phyloP scores from a whole-genome alignment of 2,113 vertebrate species.

The Ctenomys sociabilis region DNA sequence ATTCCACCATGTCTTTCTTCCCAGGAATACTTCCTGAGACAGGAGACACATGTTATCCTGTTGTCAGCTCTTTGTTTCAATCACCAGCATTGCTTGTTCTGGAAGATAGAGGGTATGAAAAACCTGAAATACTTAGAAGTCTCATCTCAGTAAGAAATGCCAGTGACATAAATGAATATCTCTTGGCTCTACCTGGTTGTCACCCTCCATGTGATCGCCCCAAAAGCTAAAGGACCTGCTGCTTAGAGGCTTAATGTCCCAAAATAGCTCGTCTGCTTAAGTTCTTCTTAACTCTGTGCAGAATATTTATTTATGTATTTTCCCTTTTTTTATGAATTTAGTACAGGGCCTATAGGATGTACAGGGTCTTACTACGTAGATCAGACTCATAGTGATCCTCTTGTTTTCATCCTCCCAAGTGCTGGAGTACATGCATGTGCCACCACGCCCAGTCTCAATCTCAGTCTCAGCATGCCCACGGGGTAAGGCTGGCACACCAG shows the following conservation, averaged over 20 bases:
- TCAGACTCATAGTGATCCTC: no score
- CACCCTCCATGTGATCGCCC: background rate
- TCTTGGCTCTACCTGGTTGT: background rate
- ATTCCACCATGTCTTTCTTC: background rate
- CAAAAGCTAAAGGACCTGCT: background rate
- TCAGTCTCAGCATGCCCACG: no score
- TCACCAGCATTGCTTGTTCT: slow-evolving; percentile 6
- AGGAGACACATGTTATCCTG: background rate
- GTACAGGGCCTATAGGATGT: no score
- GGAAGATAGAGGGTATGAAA: slow-evolving; percentile 19
- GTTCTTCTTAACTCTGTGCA: slow-evolving; percentile 47
- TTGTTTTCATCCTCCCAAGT: no score
- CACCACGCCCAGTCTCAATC: no score
- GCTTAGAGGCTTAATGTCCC: slow-evolving; percentile 31
- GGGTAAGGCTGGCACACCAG: no score
- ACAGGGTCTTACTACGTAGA: no score
- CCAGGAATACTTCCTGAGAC: background rate
- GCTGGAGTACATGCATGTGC: no score
- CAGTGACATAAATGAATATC: background rate
- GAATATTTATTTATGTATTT: background rate
- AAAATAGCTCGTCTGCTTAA: slow-evolving; percentile 26
- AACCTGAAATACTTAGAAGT: slow-evolving; percentile 9
- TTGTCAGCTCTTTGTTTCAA: background rate
- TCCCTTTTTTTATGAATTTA: no score
- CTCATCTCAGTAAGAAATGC: background rate